These are phyloP conservation scores for Leucoraja erinaceus DNA, from an alignment of 2,113 vertebrate genomes.

Conservation along the genomic window DNA sequence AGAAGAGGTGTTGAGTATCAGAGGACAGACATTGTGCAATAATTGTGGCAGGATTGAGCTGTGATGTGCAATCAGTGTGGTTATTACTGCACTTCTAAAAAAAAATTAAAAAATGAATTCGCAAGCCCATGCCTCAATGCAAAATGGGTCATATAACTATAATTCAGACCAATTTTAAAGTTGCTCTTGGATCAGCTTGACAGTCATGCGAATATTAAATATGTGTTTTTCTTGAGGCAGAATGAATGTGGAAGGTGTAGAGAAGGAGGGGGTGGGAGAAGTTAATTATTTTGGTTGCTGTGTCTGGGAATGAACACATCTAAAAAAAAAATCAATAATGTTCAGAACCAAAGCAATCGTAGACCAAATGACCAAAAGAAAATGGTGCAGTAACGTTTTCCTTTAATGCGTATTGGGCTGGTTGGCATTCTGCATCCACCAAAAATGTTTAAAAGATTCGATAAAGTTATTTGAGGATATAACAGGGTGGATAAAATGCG, in stretches of 20 bases:
- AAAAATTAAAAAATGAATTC: neutral
- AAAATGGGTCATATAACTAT: neutral
- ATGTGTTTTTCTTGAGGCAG: neutral
- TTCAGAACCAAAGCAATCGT: neutral
- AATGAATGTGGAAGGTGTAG: no score
- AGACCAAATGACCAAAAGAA: neutral
- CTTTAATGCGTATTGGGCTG: neutral
- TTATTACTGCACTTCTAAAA: no score
- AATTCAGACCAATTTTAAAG: neutral
- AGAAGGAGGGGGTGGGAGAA: neutral
- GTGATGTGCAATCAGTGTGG: no score
- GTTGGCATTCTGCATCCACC: neutral
- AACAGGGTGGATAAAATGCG: no score
- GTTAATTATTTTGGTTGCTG: neutral
- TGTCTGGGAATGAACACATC: neutral
- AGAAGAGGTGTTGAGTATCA: no score
- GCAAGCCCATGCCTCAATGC: neutral
- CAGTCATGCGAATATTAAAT: neutral
- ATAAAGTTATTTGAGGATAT: no score
- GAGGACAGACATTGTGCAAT: no score
- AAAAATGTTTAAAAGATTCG: no score
- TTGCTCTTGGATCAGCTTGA: neutral
- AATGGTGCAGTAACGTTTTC: neutral
- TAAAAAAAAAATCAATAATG: neutral
- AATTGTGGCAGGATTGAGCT: no score